Evolutionary conservation across 1,140 invertebrate species (phyloP), one percentile per base, ranked within the genome.

Genomic region (Leptoteleia sp.): DNA sequence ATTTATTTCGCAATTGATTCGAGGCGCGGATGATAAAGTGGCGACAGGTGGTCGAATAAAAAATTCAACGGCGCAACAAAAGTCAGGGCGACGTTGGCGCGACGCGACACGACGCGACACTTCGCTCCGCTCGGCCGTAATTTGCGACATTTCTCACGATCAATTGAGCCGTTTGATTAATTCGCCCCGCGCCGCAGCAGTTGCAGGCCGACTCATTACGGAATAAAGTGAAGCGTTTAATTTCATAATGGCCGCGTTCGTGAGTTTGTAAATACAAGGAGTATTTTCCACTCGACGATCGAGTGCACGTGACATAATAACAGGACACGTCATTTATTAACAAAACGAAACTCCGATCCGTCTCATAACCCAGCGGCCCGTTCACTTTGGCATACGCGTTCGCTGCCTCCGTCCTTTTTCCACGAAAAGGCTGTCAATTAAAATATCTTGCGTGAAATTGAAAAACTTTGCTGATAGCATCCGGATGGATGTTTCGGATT

Each of bases 401-500:
- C 7, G 7, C 9, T 16, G 4, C 5, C 31, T 0, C n/a, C 27
- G 29, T 29, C 43, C 17, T 33, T 61, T 61, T 61, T 42, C 15
- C 40, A n/a, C n/a, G n/a, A 43, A 47, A 50, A 52, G 31, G 16
- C 54, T 40, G 67, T 71, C 54, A 71, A 71, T 71, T 71, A 40
- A 50, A 71, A 40, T 65, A 52, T 52, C 61, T 61, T 29, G 35
- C 29, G 33, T 50, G 55, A 61, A 72, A 62, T 72, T 54, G 47
- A 54, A 62, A 72, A 72, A 62, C 57, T 72, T 61, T 38, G 3
- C 22, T 47, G 47, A 72, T 72, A 9, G 47, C 17, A 61, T 62
- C 45, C 57, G 17, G 54, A 45, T 48, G 33, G 42, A 16, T 42
- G 25, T 42, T 48, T 40, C 61, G 35, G 45, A 48, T 50, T 71